Evolutionary conservation across 1,140 invertebrate genomes (phyloP), one percentile per base, ranked within the genome.

Genomic region (Leptonema lineaticorne): DNA sequence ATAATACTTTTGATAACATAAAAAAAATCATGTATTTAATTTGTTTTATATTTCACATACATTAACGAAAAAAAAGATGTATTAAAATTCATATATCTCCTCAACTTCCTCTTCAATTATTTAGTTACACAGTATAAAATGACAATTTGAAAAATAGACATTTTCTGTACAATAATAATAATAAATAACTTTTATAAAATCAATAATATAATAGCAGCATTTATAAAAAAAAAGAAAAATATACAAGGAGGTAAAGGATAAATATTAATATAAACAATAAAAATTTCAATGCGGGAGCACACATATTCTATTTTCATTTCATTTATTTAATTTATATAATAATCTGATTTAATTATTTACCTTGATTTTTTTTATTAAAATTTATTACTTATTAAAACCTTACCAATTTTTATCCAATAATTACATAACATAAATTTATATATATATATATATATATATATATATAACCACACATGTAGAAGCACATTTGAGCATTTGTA

Each of bases 331-430:
- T 59, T 59, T 59, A 59, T 59, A 33, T 59, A 53, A 22, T 22
- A 33, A 59, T 33, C 30, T 37, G 28, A 37, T 33, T 59, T 62
- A 62, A 45, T 62, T 62, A 62, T 62, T 45, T 62, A 62, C 41
- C 59, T 62, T 62, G 59, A 62, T 62, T 62, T 46, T 62, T n/a
- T 41, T 41, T n/a, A 37, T 60, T 62, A 45, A 62, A 62, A 62
- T 62, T 62, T 27, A 62, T 62, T 62, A 62, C 59, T 62, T 62
- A 62, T 62, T 59, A 62, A 58, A 62, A 62, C 33, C 59, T 62
- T 62, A 62, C 59, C 41, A 26, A 62, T 62, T 33, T 62, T 62
- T 62, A 62, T 28, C 37, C 59, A 62, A 62, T 62, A 62, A 62
- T 62, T 59, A 59, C 33, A 22, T 33, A 33, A 59, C 30, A 59